phyloP scores from a whole-genome alignment of 2,888 invertebrate species.

The Amphiduros pacificus region DNA sequence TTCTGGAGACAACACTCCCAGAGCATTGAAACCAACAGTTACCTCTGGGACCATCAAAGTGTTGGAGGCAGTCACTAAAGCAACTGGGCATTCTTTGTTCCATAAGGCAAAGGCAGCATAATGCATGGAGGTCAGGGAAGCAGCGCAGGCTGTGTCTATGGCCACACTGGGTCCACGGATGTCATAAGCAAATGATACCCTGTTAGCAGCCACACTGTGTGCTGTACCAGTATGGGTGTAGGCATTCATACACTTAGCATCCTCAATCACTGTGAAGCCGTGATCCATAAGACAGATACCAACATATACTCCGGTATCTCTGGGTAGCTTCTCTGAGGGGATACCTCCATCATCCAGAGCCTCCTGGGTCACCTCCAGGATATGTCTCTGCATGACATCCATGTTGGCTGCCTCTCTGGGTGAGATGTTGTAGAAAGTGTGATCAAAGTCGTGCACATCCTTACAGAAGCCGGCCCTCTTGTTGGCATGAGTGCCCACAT shows the following conservation, averaged over 20 bases:
- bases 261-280: conserved; percentile 8
- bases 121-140: conserved; percentile 31
- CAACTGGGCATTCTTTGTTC: conserved; percentile 29
- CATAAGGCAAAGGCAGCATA: conserved; percentile 24
- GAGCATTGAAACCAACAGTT: conserved; percentile 40
- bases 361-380: conserved; percentile 26
- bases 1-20: conserved; percentile 46
- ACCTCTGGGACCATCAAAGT: conserved; percentile 42
- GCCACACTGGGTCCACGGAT: conserved; percentile 46
- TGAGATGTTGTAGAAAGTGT: conserved; percentile 29
- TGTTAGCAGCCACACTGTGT: conserved; percentile 33
- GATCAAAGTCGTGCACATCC: conserved; percentile 25
- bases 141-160: conserved; percentile 53
- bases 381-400: conserved; percentile 27
- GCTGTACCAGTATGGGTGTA: conserved; percentile 27
- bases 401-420: conserved; percentile 27
- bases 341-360: conserved; percentile 27
- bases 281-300: conserved; percentile 24
- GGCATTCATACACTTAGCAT: conserved; percentile 19
- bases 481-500: conserved; percentile 17
- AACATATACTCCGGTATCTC: conserved; percentile 23
- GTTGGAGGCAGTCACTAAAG: conserved; percentile 47
- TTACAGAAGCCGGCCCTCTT: conserved; percentile 9
- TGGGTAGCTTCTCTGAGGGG: conserved; percentile 13
- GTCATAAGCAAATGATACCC: conserved; percentile 42